These are phyloP conservation scores for Andrena chrysosceles DNA, from an alignment of 2,888 invertebrate genomes.

Conservation along the genomic window DNA sequence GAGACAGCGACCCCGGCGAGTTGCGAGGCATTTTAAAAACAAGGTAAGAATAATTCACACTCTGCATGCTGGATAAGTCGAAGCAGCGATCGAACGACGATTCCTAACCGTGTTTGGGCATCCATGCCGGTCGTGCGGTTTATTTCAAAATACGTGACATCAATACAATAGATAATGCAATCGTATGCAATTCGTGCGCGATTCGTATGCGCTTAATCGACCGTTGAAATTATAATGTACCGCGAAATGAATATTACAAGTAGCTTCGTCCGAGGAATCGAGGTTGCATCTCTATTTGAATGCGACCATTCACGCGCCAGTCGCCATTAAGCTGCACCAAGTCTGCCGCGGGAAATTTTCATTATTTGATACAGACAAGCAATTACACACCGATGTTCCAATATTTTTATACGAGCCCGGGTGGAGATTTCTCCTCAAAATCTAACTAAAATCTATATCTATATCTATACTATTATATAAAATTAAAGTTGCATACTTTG, in stretches of 20 bases:
- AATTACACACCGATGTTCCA: too few relatives aligned
- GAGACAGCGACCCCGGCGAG: neutral
- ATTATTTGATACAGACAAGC: too few relatives aligned
- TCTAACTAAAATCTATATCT: too few relatives aligned
- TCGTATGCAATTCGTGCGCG: slow-evolving; percentile 22
- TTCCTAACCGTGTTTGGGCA: slow-evolving; percentile 47
- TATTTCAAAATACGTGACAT: slow-evolving; percentile 45
- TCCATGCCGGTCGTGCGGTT: slow-evolving; percentile 24
- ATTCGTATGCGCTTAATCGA: slow-evolving; percentile 29
- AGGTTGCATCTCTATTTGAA: neutral
- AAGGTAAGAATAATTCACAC: slow-evolving; percentile 18
- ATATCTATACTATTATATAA: too few relatives aligned
- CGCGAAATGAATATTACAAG: slow-evolving; percentile 25
- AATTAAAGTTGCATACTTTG: too few relatives aligned
- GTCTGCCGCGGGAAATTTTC: too few relatives aligned
- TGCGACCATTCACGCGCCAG: neutral
- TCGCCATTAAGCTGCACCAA: too few relatives aligned
- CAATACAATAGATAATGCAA: slow-evolving; percentile 3
- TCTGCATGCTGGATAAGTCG: slow-evolving; percentile 15
- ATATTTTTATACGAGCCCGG: too few relatives aligned
- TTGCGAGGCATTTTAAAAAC: neutral
- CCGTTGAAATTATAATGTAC: neutral
- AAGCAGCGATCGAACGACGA: slow-evolving; percentile 6
- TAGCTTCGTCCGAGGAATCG: neutral
- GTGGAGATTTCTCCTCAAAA: too few relatives aligned